phyloP scores from a whole-genome alignment of 2,888 invertebrate genomes.

The Eristalis intricaria region DNA sequence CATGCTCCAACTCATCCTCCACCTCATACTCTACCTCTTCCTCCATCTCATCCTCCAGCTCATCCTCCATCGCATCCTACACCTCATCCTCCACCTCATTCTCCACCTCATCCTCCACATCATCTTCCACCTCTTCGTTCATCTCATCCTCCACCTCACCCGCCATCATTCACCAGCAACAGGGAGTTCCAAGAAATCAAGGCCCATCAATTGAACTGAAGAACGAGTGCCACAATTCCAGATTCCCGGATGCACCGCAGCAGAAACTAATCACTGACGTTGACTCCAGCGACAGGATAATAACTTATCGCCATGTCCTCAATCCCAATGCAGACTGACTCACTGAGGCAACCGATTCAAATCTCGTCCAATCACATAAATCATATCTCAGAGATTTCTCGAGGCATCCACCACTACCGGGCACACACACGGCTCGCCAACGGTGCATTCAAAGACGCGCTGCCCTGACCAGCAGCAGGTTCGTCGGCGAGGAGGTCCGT shows the following conservation, averaged over 20 bases:
- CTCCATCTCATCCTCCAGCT: too few relatives aligned
- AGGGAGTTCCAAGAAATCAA: conserved; percentile 56
- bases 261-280: conserved; percentile 63
- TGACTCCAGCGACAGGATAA: conserved; percentile 64
- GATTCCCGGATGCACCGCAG: conserved; percentile 6
- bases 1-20: too few relatives aligned
- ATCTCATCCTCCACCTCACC: neutral
- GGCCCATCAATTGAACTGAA: conserved; percentile 43
- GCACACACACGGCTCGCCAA: conserved; percentile 47
- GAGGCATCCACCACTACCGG: conserved; percentile 31
- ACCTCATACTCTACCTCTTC: too few relatives aligned
- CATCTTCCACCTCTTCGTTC: too few relatives aligned
- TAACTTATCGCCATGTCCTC: conserved; percentile 62
- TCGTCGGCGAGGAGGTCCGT: neutral
- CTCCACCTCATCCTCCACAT: too few relatives aligned
- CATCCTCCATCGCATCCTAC: too few relatives aligned
- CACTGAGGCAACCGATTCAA: conserved; percentile 48
- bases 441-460: conserved; percentile 63
- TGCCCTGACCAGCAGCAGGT: conserved; percentile 47
- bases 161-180: conserved; percentile 23
- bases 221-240: conserved; percentile 38
- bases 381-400: conserved; percentile 59
- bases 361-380: conserved; percentile 68
- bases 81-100: too few relatives aligned
- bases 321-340: conserved; percentile 14